A percentile compares a stretch with the other conserved stretches of the same genome.
Evolutionary conservation across 2,113 vertebrate genomes (phyloP).

Genomic region (Phrynosoma platyrhinos): DNA sequence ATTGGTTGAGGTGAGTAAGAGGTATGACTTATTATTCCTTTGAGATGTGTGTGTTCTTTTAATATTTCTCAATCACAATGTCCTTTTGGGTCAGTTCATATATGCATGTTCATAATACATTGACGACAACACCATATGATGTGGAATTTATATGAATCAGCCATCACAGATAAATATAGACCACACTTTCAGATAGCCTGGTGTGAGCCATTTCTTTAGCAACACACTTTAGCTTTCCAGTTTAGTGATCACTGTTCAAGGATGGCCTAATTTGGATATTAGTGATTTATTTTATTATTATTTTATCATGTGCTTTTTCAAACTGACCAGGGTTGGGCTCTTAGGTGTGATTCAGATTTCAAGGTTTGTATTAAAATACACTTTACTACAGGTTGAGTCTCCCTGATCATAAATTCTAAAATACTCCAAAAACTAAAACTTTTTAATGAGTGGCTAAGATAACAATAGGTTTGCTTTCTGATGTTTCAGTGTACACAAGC

Average conservation of each 20-base stretch:
- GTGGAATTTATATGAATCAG: not conserved
- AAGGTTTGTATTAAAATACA: no score
- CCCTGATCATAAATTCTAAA: no score
- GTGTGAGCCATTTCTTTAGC: not conserved
- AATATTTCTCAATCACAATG: not conserved
- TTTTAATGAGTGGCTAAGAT: no score
- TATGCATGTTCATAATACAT: not conserved
- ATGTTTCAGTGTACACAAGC: no score
- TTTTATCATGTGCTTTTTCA: not conserved
- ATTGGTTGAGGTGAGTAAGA: not conserved
- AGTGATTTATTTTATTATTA: not conserved
- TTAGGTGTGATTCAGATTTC: no score
- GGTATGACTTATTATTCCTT: not conserved
- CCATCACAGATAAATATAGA: not conserved
- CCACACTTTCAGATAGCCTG: not conserved
- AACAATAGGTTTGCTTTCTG: no score
- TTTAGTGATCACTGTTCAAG: not conserved
- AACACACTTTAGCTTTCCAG: not conserved
- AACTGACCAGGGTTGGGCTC: no score
- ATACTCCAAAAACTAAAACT: no score
- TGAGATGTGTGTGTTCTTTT: not conserved
- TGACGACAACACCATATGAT: not conserved
- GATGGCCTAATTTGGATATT: not conserved
- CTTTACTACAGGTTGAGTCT: no score
- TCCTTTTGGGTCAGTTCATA: no score